Base-by-base conservation (phyloP, 2,797 vertebrate species). In the Phylloscopus collybita region DNA sequence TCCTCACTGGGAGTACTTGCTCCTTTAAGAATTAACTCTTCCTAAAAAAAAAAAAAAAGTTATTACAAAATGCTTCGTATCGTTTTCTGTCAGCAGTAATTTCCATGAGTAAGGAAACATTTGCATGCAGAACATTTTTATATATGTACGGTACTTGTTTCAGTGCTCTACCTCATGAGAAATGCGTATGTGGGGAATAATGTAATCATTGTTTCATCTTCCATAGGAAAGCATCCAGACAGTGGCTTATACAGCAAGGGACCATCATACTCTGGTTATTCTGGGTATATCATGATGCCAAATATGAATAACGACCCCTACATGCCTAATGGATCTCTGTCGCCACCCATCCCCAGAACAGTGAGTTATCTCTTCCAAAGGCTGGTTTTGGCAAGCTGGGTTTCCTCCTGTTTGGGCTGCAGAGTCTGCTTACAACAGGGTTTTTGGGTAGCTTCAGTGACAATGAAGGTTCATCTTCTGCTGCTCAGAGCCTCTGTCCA, bases 201-300 rank as follows among this genome's bases (percentile, higher is more conserved):
- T 95, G 71, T 47, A 87, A 94, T 72, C 78, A 45, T 83, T 90
- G 64, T 95, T 97, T 90, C 69, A 40, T 96, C 85, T 96, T 93
- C 94, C 95, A 14, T 96, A 99, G 98, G 98, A 93, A 99, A 99
- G 94, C 99, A 98, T 96, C 98, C 97, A 72, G 98, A 99, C 95
- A 98, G 99, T 96, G 96, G 99, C 95, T 97, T 98, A 75, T 99
- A 99, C 97, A 98, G 97, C 98, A 99, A 99, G 98, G 98, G 98
- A 92, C 99, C 99, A 91, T 98, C 98, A 5, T 99, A 99, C 97
- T 92, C 98, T 6, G 98, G 98, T 92, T 99, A 99, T 96, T 99
- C 99, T 36, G 98, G 99, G 95, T 99, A 99, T 98, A 99, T 99
- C 98, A 99, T 99, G 99, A 99, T 99, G 99, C 99, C 98, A 98